Evolutionary conservation across 2,113 vertebrate genomes (phyloP).

Genomic region (Labeo rohita): DNA sequence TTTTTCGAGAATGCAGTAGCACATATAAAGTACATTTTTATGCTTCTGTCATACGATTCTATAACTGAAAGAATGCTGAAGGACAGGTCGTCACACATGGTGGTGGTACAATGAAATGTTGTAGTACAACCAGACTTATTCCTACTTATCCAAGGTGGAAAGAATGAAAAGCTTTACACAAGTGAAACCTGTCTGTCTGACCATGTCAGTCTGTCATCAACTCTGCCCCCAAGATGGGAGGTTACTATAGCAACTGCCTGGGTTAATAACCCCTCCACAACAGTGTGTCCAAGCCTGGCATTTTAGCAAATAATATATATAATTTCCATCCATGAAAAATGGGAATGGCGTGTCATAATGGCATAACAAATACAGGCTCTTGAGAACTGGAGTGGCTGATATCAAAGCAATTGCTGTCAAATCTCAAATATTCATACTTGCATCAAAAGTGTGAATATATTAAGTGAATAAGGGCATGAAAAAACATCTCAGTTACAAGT

Average conservation of each 20-base stretch:
- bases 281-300: constrained; percentile 30
- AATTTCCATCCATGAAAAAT: constrained; percentile 34
- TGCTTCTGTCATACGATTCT: background rate
- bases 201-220: constrained; percentile 27
- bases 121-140: background rate
- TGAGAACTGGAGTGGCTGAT: constrained; percentile 8
- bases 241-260: constrained; percentile 55
- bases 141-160: background rate
- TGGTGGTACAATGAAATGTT: background rate
- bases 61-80: constrained; percentile 10
- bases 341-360: constrained; percentile 29
- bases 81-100: background rate
- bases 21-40: background rate
- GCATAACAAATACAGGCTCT: constrained; percentile 34
- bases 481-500: background rate
- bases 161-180: constrained; percentile 14
- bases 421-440: constrained; percentile 12
- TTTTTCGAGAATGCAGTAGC: background rate
- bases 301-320: constrained; percentile 34
- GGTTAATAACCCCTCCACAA: constrained; percentile 50
- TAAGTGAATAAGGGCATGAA: background rate
- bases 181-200: constrained; percentile 40
- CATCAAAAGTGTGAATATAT: background rate
- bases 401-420: constrained; percentile 24
- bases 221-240: constrained; percentile 21